Evolutionary conservation across 2,113 vertebrate species (phyloP), one percentile per base, ranked within the genome.

Genomic region (Axis porcinus): DNA sequence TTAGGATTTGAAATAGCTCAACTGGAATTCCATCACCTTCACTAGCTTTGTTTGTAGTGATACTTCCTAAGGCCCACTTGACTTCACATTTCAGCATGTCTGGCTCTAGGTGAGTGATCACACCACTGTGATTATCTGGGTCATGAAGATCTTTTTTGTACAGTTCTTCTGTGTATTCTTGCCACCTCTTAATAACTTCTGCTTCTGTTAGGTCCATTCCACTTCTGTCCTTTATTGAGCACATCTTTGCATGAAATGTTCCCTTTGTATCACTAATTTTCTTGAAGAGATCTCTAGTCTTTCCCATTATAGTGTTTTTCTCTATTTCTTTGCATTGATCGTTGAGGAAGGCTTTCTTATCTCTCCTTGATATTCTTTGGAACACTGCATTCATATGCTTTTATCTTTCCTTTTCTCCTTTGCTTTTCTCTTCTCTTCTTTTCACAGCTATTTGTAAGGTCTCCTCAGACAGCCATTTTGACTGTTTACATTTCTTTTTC

Each of bases 351-450:
- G 33, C 64, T 67, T 67, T 36, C 33, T 0, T 36, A 36, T 67
- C 64, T 67, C 64, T 67, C 17, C 9, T 36, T 67, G 64, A 17
- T 36, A 36, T 67, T 67, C 17, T 36, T 67, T 36, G 17, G 33
- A 67, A 67, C 33, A 21, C 17, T 67, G 17, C 17, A 1, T 67
- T 67, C 64, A 36, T 17, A 11, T 36, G 64, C 8, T 10, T 36
- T 11, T 67, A 67, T 36, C 9, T 67, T 67, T 36, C 33, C 17
- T 67, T 67, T 67, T 67, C 17, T 36, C 64, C 4, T 67, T 67
- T 36, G 62, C 64, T 67, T 67, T 67, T 67, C 0, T 0, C 33
- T 21, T 67, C 33, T 36, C 64, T 19, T n/a, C 64, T 21, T 21
- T 67, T 67, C 64, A 67, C n/a, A 36, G 33, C 33, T 67, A 67